Conservation (phyloP, 2,113 vertebrate genomes). For the Brachirus orientalis region DNA sequence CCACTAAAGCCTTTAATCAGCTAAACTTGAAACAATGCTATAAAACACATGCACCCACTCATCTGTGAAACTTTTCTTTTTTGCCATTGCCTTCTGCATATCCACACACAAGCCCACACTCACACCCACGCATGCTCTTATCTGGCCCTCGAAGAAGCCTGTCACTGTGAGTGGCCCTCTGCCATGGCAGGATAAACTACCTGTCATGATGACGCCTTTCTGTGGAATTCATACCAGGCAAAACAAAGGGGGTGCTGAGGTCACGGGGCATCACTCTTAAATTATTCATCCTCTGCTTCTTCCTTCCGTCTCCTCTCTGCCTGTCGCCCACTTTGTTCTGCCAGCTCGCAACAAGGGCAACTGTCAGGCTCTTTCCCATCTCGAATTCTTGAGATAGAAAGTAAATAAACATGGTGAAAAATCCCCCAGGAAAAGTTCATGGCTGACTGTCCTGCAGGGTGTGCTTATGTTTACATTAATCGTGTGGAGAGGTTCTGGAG, state of each 20-base stretch:
- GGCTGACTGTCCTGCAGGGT: constrained; percentile 29
- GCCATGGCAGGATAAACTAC: constrained; percentile 80
- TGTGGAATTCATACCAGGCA: constrained; percentile 82
- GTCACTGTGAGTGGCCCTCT: constrained; percentile 76
- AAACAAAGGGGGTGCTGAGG: constrained; percentile 80
- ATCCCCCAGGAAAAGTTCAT: constrained; percentile 34
- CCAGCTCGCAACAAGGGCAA: constrained; percentile 78
- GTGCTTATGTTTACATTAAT: constrained; percentile 29
- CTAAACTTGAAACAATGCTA: constrained; percentile 21
- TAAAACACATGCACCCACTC: constrained; percentile 21
- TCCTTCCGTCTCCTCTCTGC: constrained; percentile 66
- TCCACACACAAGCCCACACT: constrained; percentile 17
- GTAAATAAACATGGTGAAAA: constrained; percentile 51
- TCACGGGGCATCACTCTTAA: constrained; percentile 80
- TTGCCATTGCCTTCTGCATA: neutral
- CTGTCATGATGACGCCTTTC: constrained; percentile 77
- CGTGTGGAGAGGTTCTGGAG: constrained; percentile 8
- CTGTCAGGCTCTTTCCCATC: constrained; percentile 65
- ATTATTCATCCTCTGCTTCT: constrained; percentile 81
- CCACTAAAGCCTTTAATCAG: constrained; percentile 27
- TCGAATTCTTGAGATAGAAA: constrained; percentile 32
- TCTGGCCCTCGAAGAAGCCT: constrained; percentile 64
- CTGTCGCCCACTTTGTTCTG: constrained; percentile 78
- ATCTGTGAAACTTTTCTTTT: neutral
- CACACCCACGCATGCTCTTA: constrained; percentile 53